phyloP scores from a whole-genome alignment of 2,888 invertebrate genomes.

The Amorpha juglandis region DNA sequence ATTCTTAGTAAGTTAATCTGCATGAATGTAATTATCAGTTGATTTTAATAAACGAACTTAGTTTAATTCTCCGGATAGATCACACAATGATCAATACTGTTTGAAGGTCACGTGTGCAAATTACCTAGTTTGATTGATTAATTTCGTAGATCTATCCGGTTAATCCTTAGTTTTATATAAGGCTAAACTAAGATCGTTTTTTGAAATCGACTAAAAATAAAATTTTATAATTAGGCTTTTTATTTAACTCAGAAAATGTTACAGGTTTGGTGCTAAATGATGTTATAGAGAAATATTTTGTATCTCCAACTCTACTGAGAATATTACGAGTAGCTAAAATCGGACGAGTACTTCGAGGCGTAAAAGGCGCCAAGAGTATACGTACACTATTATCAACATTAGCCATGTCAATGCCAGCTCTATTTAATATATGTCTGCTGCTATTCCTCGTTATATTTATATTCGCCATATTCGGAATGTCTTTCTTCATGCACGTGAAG shows the following conservation, averaged over 20 bases:
- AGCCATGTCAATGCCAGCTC: conserved; percentile 99
- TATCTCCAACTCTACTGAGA: conserved; percentile 98
- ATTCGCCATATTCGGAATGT: conserved; percentile 99
- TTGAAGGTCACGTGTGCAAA: too few relatives aligned
- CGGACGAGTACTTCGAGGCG: conserved; percentile 97
- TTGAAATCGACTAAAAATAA: too few relatives aligned
- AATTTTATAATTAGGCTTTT: too few relatives aligned
- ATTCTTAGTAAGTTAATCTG: conserved; percentile 92
- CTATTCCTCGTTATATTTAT: conserved; percentile 99
- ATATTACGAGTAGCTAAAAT: conserved; percentile 99
- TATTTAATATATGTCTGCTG: conserved; percentile 99
- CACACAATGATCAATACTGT: too few relatives aligned
- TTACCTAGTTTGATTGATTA: too few relatives aligned
- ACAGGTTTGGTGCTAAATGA: conserved; percentile 97
- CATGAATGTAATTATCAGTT: neutral
- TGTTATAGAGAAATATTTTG: conserved; percentile 98
- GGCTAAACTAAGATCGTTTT: too few relatives aligned
- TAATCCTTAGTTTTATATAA: too few relatives aligned
- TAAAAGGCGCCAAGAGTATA: conserved; percentile 99
- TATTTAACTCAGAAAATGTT: too few relatives aligned
- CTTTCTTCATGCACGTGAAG: conserved; percentile 99
- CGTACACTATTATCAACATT: conserved; percentile 98
- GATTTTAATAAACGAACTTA: too few relatives aligned
- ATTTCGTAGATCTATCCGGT: too few relatives aligned
- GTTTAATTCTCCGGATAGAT: too few relatives aligned